These are phyloP conservation scores for Caligus rogercresseyi DNA, from an alignment of 1,140 invertebrate genomes.

Conservation along the genomic window DNA sequence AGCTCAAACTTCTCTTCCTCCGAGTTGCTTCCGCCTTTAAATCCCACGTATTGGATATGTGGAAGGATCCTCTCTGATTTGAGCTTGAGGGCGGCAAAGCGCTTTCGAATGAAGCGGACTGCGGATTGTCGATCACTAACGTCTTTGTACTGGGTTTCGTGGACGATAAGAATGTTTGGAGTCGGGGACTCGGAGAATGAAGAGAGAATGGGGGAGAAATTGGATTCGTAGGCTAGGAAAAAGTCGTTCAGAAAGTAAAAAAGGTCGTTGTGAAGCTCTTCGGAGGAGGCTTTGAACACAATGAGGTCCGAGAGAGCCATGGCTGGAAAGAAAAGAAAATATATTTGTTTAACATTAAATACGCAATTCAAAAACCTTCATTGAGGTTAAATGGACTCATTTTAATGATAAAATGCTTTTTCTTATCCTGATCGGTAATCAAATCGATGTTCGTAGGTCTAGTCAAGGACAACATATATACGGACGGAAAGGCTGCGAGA, in stretches of 20 bases:
- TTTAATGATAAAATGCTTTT: no score
- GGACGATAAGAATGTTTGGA: conserved; percentile 56
- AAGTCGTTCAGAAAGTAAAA: conserved; percentile 60
- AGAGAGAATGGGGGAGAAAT: conserved; percentile 48
- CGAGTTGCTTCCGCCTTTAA: background rate
- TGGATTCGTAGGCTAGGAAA: conserved; percentile 50
- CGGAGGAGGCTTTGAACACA: conserved; percentile 34
- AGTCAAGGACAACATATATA: no score
- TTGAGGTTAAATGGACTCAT: no score
- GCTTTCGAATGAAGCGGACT: background rate
- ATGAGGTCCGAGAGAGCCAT: background rate
- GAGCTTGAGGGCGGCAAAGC: background rate
- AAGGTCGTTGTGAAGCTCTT: conserved; percentile 55
- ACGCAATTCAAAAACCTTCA: no score
- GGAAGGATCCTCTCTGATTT: background rate
- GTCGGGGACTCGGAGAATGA: conserved; percentile 41
- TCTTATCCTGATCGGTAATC: no score
- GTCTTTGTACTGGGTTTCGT: conserved; percentile 57
- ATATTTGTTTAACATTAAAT: background rate
- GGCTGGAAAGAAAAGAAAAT: conserved; percentile 3
- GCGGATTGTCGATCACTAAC: conserved; percentile 8
- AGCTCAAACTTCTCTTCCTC: background rate
- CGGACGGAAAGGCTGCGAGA: no score
- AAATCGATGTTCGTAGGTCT: no score
- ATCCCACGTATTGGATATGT: background rate